These are phyloP conservation scores for Apis dorsata DNA, from an alignment of 1,140 invertebrate species.

Conservation along the genomic window DNA sequence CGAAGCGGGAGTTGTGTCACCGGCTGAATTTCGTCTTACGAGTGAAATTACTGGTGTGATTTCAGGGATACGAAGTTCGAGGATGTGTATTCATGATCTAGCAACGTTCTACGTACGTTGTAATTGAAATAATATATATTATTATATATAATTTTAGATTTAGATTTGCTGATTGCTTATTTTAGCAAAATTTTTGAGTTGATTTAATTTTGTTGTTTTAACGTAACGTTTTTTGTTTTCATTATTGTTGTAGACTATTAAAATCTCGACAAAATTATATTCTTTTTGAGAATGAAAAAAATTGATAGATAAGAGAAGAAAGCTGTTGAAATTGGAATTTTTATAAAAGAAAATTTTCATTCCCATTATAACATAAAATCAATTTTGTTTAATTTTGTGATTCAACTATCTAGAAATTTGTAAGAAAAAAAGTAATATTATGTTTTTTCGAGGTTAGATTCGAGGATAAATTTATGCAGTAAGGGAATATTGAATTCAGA, in stretches of 20 bases:
- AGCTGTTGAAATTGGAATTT: background rate
- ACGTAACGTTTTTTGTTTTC: no score
- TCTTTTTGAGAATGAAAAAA: no score
- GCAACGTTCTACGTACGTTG: background rate
- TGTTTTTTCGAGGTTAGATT: background rate
- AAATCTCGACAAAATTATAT: no score
- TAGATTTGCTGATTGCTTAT: background rate
- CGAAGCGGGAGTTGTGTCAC: background rate
- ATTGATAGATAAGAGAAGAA: no score
- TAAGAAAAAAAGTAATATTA: background rate
- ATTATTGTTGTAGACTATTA: no score
- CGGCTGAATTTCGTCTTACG: background rate
- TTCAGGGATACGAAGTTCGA: background rate
- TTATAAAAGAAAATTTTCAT: background rate
- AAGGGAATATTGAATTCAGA: background rate
- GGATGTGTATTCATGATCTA: background rate
- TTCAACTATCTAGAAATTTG: no score
- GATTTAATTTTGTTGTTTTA: no score
- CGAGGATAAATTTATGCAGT: background rate
- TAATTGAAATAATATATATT: background rate
- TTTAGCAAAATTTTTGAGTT: no score
- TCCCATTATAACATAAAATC: background rate
- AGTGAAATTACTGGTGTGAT: background rate
- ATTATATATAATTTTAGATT: background rate
- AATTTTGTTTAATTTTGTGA: background rate